Conservation (phyloP, 2,797 vertebrate species). For the Gorsachius magnificus region DNA sequence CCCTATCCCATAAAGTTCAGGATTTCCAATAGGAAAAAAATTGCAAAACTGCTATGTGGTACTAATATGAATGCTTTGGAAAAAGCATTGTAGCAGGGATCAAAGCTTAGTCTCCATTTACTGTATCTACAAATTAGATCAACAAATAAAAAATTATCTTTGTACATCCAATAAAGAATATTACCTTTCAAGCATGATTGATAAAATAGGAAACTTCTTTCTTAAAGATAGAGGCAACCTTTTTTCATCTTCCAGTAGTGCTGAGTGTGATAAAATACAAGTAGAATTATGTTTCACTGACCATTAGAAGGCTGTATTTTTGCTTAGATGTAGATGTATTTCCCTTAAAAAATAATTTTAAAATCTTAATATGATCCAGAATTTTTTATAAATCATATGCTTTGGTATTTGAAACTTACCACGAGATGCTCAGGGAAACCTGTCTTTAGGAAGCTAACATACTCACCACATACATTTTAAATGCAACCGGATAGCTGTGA, state of each 20-base stretch:
- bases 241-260: neutral
- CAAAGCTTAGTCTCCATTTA: neutral
- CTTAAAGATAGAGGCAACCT: neutral
- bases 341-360: neutral
- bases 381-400: neutral
- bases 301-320: neutral
- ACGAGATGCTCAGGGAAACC: neutral
- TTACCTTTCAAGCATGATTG: neutral
- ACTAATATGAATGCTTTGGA: neutral
- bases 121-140: neutral
- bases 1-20: neutral
- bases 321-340: neutral
- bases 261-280: neutral
- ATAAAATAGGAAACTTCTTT: neutral
- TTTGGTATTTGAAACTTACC: neutral
- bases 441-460: neutral
- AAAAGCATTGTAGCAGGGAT: neutral
- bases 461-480: neutral
- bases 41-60: neutral
- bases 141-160: neutral
- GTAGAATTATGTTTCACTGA: neutral
- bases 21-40: neutral
- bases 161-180: neutral
- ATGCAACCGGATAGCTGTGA: neutral
- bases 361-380: neutral